These are phyloP conservation scores for Trichogramma pretiosum DNA, from an alignment of 1,140 invertebrate species.

Conservation along the genomic window DNA sequence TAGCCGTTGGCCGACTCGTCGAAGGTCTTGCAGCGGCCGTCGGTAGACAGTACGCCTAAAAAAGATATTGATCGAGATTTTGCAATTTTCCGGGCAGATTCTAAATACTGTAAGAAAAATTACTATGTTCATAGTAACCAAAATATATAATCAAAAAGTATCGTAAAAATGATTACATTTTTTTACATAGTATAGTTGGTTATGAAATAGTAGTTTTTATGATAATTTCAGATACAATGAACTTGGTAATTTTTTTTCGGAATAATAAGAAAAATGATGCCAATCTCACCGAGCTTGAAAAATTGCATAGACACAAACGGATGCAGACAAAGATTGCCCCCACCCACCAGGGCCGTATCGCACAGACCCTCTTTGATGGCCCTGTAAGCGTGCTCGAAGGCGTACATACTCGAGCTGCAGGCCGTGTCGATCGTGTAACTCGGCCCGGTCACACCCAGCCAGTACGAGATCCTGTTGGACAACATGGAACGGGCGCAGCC, in stretches of 20 bases:
- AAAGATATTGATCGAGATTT: too few relatives aligned
- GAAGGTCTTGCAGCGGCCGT: constrained; percentile 81
- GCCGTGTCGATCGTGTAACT: constrained; percentile 76
- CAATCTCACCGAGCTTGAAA: constrained; percentile 25
- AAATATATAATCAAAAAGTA: too few relatives aligned
- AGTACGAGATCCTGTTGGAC: constrained; percentile 73
- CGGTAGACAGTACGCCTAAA: constrained; percentile 71
- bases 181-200: too few relatives aligned
- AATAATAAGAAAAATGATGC: background rate
- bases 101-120: too few relatives aligned
- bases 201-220: too few relatives aligned
- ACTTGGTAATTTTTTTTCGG: too few relatives aligned
- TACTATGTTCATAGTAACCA: too few relatives aligned
- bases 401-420: constrained; percentile 77
- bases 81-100: too few relatives aligned
- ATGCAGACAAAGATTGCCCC: constrained; percentile 67
- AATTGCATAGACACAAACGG: constrained; percentile 78
- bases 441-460: constrained; percentile 59
- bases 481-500: constrained; percentile 78
- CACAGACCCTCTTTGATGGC: constrained; percentile 68
- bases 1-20: constrained; percentile 70
- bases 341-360: constrained; percentile 78
- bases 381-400: constrained; percentile 68
- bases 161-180: too few relatives aligned
- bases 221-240: background rate